Evolutionary conservation across 2,797 vertebrate species (phyloP).

Genomic region (Clarias laeviceps): DNA sequence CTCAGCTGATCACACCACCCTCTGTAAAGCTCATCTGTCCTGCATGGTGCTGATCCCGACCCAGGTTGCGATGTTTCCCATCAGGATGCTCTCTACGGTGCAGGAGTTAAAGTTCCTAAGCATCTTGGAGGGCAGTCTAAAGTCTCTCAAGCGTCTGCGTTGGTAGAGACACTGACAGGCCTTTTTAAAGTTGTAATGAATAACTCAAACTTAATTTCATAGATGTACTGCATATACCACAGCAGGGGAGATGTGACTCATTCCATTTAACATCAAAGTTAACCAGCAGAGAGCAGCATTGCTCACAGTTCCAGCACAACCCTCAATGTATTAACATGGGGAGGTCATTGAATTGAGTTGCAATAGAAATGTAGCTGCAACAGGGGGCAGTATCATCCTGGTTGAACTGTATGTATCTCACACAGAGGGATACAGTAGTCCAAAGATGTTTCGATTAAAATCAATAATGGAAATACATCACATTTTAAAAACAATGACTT

Average conservation of each 20-base stretch:
- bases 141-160: too few species aligned
- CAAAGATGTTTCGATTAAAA: not conserved
- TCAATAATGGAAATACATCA: not conserved
- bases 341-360: not conserved
- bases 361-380: constrained; percentile 1
- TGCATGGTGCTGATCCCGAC: too few species aligned
- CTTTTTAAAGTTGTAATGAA: not conserved
- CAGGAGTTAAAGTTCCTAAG: too few species aligned
- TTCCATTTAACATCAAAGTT: not conserved
- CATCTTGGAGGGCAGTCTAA: too few species aligned
- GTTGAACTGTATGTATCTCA: not conserved
- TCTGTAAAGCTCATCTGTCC: too few species aligned
- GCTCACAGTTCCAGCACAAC: not conserved
- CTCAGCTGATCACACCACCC: too few species aligned
- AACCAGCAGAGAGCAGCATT: constrained; percentile 54
- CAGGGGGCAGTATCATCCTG: constrained; percentile 39
- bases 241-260: not conserved
- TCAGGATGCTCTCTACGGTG: too few species aligned
- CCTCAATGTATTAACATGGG: not conserved
- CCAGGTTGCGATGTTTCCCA: too few species aligned
- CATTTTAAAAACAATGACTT: not conserved
- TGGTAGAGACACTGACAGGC: too few species aligned
- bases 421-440: not conserved
- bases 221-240: not conserved
- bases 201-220: not conserved